Conservation (phyloP, 2,888 invertebrate species). For the Digitonthophagus gazella region DNA sequence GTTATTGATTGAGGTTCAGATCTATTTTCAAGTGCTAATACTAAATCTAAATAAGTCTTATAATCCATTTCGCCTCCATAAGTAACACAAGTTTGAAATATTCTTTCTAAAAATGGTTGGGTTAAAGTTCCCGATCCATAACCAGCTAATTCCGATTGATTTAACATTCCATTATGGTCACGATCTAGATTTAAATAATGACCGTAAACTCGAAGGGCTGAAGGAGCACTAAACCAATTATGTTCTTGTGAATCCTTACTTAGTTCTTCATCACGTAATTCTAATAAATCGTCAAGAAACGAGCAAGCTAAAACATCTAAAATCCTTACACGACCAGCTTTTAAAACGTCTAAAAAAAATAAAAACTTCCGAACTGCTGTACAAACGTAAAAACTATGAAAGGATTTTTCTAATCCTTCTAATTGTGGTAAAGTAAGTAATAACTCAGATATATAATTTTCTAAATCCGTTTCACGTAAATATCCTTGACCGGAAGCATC, state of each 20-base stretch:
- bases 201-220: slow-evolving; percentile 87
- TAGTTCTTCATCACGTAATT: slow-evolving; percentile 56
- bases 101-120: slow-evolving; percentile 84
- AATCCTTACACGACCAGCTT: slow-evolving; percentile 86
- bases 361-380: slow-evolving; percentile 94
- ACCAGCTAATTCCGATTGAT: slow-evolving; percentile 84
- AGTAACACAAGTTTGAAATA: slow-evolving; percentile 93
- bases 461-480: slow-evolving; percentile 71
- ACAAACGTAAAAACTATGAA: slow-evolving; percentile 94
- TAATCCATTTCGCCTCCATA: slow-evolving; percentile 97
- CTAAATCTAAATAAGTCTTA: slow-evolving; percentile 93
- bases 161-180: slow-evolving; percentile 95
- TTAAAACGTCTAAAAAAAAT: slow-evolving; percentile 89
- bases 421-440: slow-evolving; percentile 89
- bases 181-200: slow-evolving; percentile 91
- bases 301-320: slow-evolving; percentile 89
- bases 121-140: slow-evolving; percentile 90
- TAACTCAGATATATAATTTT: slow-evolving; percentile 91
- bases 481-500: slow-evolving; percentile 82
- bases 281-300: slow-evolving; percentile 88
- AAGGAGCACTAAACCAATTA: slow-evolving; percentile 90
- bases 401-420: slow-evolving; percentile 87
- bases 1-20: slow-evolving; percentile 88
- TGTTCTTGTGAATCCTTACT: slow-evolving; percentile 82
- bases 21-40: slow-evolving; percentile 88